Evolutionary conservation across 2,888 invertebrate species (phyloP), one percentile per base, ranked within the genome.

Genomic region (Lepidochitona cinerea): DNA sequence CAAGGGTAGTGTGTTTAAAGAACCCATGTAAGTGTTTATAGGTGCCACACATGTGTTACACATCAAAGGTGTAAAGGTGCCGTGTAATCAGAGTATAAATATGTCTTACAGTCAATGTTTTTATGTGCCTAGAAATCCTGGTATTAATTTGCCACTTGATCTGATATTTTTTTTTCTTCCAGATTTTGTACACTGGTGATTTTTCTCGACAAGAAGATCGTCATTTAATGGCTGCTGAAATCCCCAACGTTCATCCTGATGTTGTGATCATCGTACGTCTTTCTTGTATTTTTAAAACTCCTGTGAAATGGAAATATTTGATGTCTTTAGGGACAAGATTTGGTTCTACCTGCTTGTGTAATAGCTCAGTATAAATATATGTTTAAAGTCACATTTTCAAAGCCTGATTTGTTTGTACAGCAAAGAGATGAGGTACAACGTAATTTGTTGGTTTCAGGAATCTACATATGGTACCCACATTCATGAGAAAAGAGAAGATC

Each of bases 391-490:
- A n/a, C n/a, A n/a, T n/a, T n/a, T n/a, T n/a, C n/a, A n/a, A n/a
- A n/a, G n/a, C n/a, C n/a, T n/a, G n/a, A n/a, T n/a, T n/a, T n/a
- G n/a, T n/a, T n/a, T n/a, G n/a, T n/a, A n/a, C n/a, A n/a, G n/a
- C n/a, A n/a, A n/a, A n/a, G n/a, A n/a, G n/a, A n/a, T n/a, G n/a
- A n/a, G n/a, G n/a, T n/a, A n/a, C n/a, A n/a, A n/a, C n/a, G n/a
- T n/a, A n/a, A n/a, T 49, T 5, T 23, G n/a, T 1, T 49, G 49
- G 7, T 23, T 7, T 4, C 85, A 95, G 95, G 99, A 99, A 91
- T 97, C 99, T 0, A 99, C 99, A 0, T 99, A 99, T 91, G 99
- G 99, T 32, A 99, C 98, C 0, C 99, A 99, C 91, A 97, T 99
- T 79, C 99, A 99, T 91, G 99, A 99, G 91, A 97, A 98, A 89